Base-by-base conservation (phyloP, 2,888 invertebrate genomes). In the Harpalus rubripes region DNA sequence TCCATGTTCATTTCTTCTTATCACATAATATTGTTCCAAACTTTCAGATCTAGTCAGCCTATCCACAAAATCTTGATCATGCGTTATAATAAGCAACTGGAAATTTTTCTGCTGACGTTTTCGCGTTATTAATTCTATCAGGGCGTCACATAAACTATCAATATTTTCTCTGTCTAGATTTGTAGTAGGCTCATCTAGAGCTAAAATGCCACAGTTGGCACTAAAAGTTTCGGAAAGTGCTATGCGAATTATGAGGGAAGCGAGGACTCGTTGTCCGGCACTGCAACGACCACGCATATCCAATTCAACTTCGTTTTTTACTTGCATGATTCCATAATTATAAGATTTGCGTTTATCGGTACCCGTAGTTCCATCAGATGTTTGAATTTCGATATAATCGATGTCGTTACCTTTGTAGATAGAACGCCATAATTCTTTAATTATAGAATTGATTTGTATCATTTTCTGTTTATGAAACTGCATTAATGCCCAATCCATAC, bases 261-360 rank as follows among this genome's bases (percentile, higher is more conserved):
- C 99, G 52, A 99, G 92, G 22, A 98, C 98, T 91, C 98, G 98
- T 91, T 99, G 99, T 0, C 99, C 99, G 39, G 99, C 99, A 91
- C 98, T 98, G 91, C 99, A 99, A 41, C 99, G 94, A 2, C 98
- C 99, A 86, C 98, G 94, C 99, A 99, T 99, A 89, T 99, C 99
- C 88, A 99, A 94, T 89, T 96, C 96, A 0, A 95, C 93, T 59
- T 96, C 96, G 88, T 95, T 95, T 91, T 98, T 98, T 44, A 96
- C 94, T 93, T 98, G 98, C 10, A 99, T 95, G 7, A 99, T 97
- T 88, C 96, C 95, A 91, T 95, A 97, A 91, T 92, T 93, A 80
- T 91, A 92, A 65, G 87, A 86, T 85, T 85, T 81, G 12, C 79
- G 86, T 63, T 74, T 88, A 88, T 80, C 92, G 92, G 6, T 91